These are phyloP conservation scores for Drosophila helvetica DNA, from an alignment of 2,888 invertebrate species.

Conservation along the genomic window DNA sequence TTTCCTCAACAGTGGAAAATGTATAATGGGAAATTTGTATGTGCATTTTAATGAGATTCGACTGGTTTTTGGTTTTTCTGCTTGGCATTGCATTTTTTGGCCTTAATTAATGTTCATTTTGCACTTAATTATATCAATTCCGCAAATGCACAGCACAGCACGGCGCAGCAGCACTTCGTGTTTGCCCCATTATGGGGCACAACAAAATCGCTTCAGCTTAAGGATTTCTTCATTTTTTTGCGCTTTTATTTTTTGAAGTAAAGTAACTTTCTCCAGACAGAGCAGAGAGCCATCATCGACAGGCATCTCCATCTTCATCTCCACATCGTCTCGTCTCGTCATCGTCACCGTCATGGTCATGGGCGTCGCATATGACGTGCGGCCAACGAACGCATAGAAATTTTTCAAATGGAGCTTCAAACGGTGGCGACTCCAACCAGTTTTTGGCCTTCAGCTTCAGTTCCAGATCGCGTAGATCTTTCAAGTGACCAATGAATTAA, in stretches of 20 bases:
- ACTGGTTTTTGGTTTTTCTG: constrained; percentile 23
- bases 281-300: constrained; percentile 28
- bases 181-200: constrained; percentile 46
- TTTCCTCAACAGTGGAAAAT: constrained; percentile 10
- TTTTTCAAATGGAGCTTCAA: constrained; percentile 55
- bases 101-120: constrained; percentile 64
- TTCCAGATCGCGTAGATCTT: constrained; percentile 13
- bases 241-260: constrained; percentile 20
- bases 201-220: constrained; percentile 45
- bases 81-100: constrained; percentile 20
- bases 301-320: constrained; percentile 20
- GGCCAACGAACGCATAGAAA: constrained; percentile 78
- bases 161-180: constrained; percentile 13
- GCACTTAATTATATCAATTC: constrained; percentile 77
- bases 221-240: constrained; percentile 54
- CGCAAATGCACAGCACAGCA: constrained; percentile 20
- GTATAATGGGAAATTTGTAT: constrained; percentile 25
- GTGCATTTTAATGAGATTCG: constrained; percentile 38
- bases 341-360: constrained; percentile 71
- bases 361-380: constrained; percentile 77
- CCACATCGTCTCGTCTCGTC: constrained; percentile 39
- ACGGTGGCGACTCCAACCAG: constrained; percentile 56
- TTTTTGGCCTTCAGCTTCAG: constrained; percentile 41
- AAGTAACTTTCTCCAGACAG: constrained; percentile 67
- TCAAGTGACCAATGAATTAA: constrained; percentile 69